phyloP scores from a whole-genome alignment of 2,888 invertebrate genomes.

The Hypsopygia costalis region DNA sequence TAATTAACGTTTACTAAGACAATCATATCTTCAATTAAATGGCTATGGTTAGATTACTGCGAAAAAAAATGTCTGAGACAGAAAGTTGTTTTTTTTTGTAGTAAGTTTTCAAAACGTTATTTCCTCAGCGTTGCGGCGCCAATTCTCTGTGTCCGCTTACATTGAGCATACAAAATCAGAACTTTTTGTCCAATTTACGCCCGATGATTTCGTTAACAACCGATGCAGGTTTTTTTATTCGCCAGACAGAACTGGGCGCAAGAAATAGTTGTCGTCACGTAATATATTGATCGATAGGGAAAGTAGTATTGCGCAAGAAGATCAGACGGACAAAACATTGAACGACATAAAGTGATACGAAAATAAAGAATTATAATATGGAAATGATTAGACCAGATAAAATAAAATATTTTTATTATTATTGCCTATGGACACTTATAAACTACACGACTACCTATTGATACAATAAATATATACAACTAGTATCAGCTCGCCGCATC shows the following conservation, averaged over 20 bases:
- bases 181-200: slow-evolving; percentile 52
- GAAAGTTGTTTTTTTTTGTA: slow-evolving; percentile 9
- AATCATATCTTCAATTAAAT: slow-evolving; percentile 3
- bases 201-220: slow-evolving; percentile 41
- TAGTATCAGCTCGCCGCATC: slow-evolving; percentile 60
- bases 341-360: too few relatives aligned
- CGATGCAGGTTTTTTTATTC: slow-evolving; percentile 37
- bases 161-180: slow-evolving; percentile 37
- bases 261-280: slow-evolving; percentile 56
- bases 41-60: not conserved
- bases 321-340: slow-evolving; percentile 2
- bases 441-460: slow-evolving; percentile 24
- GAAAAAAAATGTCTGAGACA: slow-evolving; percentile 1
- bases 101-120: slow-evolving; percentile 15
- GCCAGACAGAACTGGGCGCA: slow-evolving; percentile 39
- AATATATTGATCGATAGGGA: slow-evolving; percentile 61
- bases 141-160: slow-evolving; percentile 20
- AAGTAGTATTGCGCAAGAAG: slow-evolving; percentile 55
- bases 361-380: too few relatives aligned
- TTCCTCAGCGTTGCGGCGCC: slow-evolving; percentile 22
- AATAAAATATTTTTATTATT: slow-evolving; percentile 17
- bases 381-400: slow-evolving; percentile 8
- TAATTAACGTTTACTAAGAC: not conserved
- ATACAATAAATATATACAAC: slow-evolving; percentile 48
- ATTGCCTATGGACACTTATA: slow-evolving; percentile 15